phyloP scores from a whole-genome alignment of 2,113 vertebrate genomes.

The Elephantulus edwardii region DNA sequence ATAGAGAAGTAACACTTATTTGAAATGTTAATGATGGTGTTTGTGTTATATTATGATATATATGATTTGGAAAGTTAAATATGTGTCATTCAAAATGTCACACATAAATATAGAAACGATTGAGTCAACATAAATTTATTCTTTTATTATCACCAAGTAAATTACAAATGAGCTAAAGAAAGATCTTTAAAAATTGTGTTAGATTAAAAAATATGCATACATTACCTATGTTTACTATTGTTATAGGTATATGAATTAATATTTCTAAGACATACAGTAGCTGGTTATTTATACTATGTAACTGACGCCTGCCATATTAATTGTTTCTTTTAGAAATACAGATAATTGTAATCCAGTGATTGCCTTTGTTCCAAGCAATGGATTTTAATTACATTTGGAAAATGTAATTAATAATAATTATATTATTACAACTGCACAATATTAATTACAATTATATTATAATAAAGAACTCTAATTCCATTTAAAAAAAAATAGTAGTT shows the following conservation, averaged over 20 bases:
- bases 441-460: constrained; percentile 81
- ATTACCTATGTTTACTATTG: constrained; percentile 77
- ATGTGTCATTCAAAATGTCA: constrained; percentile 71
- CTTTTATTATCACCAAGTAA: constrained; percentile 65
- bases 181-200: constrained; percentile 61
- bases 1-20: constrained; percentile 69
- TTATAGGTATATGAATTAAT: constrained; percentile 72
- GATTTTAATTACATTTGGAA: constrained; percentile 83
- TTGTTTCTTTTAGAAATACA: constrained; percentile 81
- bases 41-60: constrained; percentile 78
- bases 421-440: constrained; percentile 82
- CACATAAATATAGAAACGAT: constrained; percentile 75
- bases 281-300: constrained; percentile 79
- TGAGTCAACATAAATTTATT: constrained; percentile 66
- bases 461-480: constrained; percentile 77
- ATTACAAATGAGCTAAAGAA: constrained; percentile 64
- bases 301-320: constrained; percentile 78
- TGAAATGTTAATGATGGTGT: constrained; percentile 73
- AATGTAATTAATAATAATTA: constrained; percentile 86
- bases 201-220: constrained; percentile 75
- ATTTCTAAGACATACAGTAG: constrained; percentile 69
- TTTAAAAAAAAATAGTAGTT: constrained; percentile 77
- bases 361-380: constrained; percentile 79
- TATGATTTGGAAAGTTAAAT: constrained; percentile 62
- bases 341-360: constrained; percentile 79